Conservation (phyloP, 2,797 vertebrate species). For the Tenualosa ilisha region DNA sequence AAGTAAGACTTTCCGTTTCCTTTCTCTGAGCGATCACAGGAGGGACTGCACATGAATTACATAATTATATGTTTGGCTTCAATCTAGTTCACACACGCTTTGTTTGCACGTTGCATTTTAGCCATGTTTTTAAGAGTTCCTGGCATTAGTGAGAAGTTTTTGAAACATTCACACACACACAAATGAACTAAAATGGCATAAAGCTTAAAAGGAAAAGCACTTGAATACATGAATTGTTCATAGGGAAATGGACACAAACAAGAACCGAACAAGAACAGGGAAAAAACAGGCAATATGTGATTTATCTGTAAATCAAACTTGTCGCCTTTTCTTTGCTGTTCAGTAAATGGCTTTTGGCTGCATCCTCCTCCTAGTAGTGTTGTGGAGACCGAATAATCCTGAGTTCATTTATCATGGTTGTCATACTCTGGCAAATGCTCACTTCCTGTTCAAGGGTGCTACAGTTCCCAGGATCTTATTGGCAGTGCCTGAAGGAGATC, state of each 20-base stretch:
- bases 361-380: neutral
- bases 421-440: constrained; percentile 19
- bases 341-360: neutral
- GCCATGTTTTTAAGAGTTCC: neutral
- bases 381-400: neutral
- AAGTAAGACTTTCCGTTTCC: constrained; percentile 67
- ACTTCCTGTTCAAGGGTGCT: constrained; percentile 58
- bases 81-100: neutral
- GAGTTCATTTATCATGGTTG: constrained; percentile 18
- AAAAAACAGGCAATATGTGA: neutral
- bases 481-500: constrained; percentile 43
- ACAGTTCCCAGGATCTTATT: constrained; percentile 64
- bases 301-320: neutral
- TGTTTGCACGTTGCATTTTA: neutral
- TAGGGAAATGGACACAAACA: neutral
- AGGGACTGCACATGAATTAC: neutral
- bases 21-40: neutral
- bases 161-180: neutral
- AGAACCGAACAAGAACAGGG: neutral
- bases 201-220: too few relatives aligned
- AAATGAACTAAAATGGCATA: neutral
- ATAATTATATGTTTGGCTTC: neutral
- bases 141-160: neutral
- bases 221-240: neutral
- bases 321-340: neutral